Evolutionary conservation across 2,888 invertebrate species (phyloP), one percentile per base, ranked within the genome.

Genomic region (Melanophora roralis): DNA sequence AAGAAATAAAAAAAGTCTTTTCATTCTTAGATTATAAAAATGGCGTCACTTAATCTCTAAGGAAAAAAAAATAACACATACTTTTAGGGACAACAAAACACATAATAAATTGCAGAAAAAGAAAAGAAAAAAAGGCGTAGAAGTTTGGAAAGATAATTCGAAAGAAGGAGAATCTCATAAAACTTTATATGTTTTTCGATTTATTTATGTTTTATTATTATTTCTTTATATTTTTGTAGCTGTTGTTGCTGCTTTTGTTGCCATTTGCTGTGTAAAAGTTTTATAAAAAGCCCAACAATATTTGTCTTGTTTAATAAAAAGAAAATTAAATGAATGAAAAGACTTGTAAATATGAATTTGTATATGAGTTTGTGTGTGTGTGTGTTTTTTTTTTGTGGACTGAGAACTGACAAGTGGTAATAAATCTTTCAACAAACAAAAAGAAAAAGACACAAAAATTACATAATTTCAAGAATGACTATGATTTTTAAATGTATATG

Each of bases 361-460:
- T 43, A 43, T 14, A 43, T 43, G 40, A 40, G n/a, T 40, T n/a
- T 43, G 8, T 43, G 11, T 43, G n/a, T 27, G 14, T 11, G 11
- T 14, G 19, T 6, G n/a, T 14, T 36, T 6, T 2, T 21, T 16
- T 57, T 14, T 38, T 32, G 4, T 19, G 23, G 43, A 43, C 72
- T 77, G 57, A 59, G 43, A 64, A 53, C 77, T 73, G 80, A 77
- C 72, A 80, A 77, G 80, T 80, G 77, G 77, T 40, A 68, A 80
- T 80, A 80, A 80, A 80, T 80, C 80, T 77, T 68, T n/a, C n/a
- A n/a, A n/a, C n/a, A n/a, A n/a, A n/a, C n/a, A n/a, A n/a, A n/a
- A n/a, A n/a, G n/a, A 12, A n/a, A 57, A 7, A 21, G 38, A 73
- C 21, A 34, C 59, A 14, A 43, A 68, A 40, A 34, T 76, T 76